Evolutionary conservation across 2,888 invertebrate species (phyloP).

Genomic region (Calliopum simillimum): DNA sequence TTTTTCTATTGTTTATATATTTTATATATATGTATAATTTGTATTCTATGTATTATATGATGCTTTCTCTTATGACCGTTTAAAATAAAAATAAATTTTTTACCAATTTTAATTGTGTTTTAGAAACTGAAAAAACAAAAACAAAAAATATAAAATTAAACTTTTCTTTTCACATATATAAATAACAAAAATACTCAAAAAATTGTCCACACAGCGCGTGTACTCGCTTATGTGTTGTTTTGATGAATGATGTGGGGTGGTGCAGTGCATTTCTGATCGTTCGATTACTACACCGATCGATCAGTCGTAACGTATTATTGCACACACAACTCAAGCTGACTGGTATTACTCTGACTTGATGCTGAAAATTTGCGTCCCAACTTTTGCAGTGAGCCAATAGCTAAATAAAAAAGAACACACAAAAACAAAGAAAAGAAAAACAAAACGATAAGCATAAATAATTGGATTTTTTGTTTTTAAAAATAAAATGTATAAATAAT

Average conservation of each 20-base stretch:
- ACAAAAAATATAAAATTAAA: too few relatives aligned
- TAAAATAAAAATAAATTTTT: too few relatives aligned
- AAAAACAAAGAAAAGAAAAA: constrained; percentile 43
- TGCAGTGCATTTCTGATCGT: constrained; percentile 8
- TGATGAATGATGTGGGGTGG: constrained; percentile 5
- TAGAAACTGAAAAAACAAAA: too few relatives aligned
- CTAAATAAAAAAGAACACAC: constrained; percentile 66
- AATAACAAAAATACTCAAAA: too few relatives aligned
- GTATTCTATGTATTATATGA: too few relatives aligned
- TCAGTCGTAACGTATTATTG: constrained; percentile 48
- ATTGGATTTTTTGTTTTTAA: constrained; percentile 32
- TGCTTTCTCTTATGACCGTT: too few relatives aligned
- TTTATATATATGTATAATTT: too few relatives aligned
- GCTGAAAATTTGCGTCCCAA: constrained; percentile 64
- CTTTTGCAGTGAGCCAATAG: constrained; percentile 72
- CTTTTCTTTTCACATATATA: too few relatives aligned
- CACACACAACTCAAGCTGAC: constrained; percentile 60
- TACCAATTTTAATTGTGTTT: too few relatives aligned
- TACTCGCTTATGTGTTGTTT: not conserved
- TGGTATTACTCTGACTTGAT: constrained; percentile 63
- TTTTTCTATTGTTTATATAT: too few relatives aligned
- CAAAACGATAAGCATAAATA: constrained; percentile 40
- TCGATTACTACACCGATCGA: constrained; percentile 11
- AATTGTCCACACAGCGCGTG: too few relatives aligned
- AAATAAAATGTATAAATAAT: constrained; percentile 38